phyloP scores from a whole-genome alignment of 2,113 vertebrate species.

The Henicopernis longicauda region DNA sequence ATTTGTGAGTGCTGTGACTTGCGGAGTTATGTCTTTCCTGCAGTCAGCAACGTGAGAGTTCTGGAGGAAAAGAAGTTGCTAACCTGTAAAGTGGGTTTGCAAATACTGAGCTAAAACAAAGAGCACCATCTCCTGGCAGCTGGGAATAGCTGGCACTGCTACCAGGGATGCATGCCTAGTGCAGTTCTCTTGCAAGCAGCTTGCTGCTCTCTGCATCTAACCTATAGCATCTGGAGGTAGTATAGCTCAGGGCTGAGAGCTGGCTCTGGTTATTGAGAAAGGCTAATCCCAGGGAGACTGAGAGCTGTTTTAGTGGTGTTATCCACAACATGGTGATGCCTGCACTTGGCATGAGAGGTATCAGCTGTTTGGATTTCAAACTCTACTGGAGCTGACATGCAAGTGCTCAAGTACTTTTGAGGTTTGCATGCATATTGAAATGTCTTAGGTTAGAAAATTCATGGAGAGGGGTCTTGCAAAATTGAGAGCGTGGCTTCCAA shows the following conservation, averaged over 20 bases:
- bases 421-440: background rate
- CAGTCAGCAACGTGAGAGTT: background rate
- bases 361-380: background rate
- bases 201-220: background rate
- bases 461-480: background rate
- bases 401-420: background rate
- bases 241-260: background rate
- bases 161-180: accelerated
- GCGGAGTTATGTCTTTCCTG: background rate
- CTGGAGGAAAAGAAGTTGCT: background rate
- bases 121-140: constrained; percentile 64
- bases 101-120: background rate
- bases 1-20: background rate
- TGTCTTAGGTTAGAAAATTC: background rate
- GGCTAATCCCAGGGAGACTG: background rate
- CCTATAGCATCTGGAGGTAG: background rate
- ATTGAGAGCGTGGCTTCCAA: background rate
- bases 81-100: background rate
- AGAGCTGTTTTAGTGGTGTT: background rate
- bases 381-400: accelerated
- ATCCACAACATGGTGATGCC: background rate
- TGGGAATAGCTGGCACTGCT: background rate
- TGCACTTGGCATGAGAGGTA: background rate
- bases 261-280: background rate
- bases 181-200: background rate